Evolutionary conservation across 2,797 vertebrate genomes (phyloP), one percentile per base, ranked within the genome.

Genomic region (Aeoliscus strigatus): DNA sequence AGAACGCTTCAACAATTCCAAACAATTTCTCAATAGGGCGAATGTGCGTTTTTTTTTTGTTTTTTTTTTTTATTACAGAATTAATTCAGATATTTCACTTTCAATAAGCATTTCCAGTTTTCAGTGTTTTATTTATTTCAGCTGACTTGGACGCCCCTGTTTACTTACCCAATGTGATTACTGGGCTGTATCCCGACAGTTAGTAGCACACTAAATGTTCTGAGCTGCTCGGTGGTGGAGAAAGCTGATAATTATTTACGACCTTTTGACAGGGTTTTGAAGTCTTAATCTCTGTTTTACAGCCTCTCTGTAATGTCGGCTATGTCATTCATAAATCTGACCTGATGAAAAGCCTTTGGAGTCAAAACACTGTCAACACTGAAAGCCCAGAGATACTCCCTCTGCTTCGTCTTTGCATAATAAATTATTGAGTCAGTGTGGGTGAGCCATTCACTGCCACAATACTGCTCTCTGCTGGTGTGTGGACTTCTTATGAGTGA

Each of bases 391-490:
- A 51, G 40, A 38, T 25, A 60, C 68, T 70, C 61, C 69, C 66
- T 76, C 49, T 23, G 51, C 38, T 71, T 51, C 63, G 34, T 53
- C 70, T 82, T 66, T 78, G 62, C 73, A 80, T 72, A 62, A 46
- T 68, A 60, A 77, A 74, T 50, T 28, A 49, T 57, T 47, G 47
- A 50, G 52, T 40, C 9, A 2, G 44, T 62, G 33, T 15, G 32
- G 39, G 42, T 38, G 51, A 46, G 51, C 42, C 30, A 31, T 79
- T 77, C 59, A 61, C 82, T 86, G 84, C 77, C 83, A 80, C 82
- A 85, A 86, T 27, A 82, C 84, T 90, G 87, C 85, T 83, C 85
- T 87, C 89, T 89, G 65, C 86, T 87, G 89, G 85, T 56, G 65
- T 60, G 60, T 51, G 24, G 49, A 46, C 51, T 23, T 44, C 43